Evolutionary conservation across 2,113 vertebrate species (phyloP), one percentile per base, ranked within the genome.

Genomic region (Gymnarchus niloticus): DNA sequence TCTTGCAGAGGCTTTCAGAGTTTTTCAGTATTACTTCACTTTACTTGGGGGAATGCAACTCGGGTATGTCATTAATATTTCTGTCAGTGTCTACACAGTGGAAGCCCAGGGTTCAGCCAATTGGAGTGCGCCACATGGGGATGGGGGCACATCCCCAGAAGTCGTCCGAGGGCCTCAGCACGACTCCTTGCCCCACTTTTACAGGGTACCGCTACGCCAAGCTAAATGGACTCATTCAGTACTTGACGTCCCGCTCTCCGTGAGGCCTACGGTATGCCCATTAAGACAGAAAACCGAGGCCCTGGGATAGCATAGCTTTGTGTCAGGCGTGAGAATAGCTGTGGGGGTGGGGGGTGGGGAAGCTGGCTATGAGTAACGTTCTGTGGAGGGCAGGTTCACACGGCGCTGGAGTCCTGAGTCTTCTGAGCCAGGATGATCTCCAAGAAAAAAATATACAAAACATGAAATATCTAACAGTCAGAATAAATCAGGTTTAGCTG

Each of bases 281-380:
- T 10, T 57, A 21, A 57, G 23, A 57, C 56, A 57, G 56, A 57
- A 57, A 49, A 4, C 46, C 25, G 77, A 28, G 46, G 77, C 48
- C 77, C 77, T 23, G 1, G 9, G 48, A 80, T 23, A 6, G n/a
- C 48, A 6, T 44, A 80, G 48, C 77, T 48, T 80, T 44, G n/a
- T 80, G 77, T 23, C 77, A 80, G 44, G 77, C 77, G 77, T 80
- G 77, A 80, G 77, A 80, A 80, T 80, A 46, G 77, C 77, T 23
- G 10, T 2, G 44, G 48, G 77, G 33, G 33, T 10, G 52, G 6
- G 8, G 52, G 52, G 52, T 0, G 9, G 61, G 61, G 61, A 10
- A 28, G 28, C 3, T 69, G 61, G 37, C 61, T 28, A 28, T 69
- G 33, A 69, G 61, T 69, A 69, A 69, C 61, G 28, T 33, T 37